Conservation (phyloP, 1,140 invertebrate genomes). For the Leptinotarsa undecemlineata region DNA sequence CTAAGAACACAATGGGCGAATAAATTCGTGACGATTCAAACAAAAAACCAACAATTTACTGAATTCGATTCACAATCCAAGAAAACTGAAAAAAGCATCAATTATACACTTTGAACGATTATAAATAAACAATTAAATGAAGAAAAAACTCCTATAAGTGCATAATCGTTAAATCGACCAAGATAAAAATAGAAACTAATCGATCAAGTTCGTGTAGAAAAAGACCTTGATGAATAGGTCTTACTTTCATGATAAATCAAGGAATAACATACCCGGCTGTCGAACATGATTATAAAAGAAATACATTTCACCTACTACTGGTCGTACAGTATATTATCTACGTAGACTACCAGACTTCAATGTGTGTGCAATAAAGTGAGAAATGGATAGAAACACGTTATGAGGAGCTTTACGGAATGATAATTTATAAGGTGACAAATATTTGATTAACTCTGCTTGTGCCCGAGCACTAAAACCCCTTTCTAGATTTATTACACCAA, state of each 20-base stretch:
- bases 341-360: neutral
- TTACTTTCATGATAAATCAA: neutral
- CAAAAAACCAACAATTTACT: too few species aligned
- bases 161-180: neutral
- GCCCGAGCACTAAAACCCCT: too few species aligned
- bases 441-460: neutral
- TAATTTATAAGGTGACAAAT: constrained; percentile 2
- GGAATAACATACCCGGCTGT: neutral
- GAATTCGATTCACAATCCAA: too few species aligned
- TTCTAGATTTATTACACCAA: too few species aligned
- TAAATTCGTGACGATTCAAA: too few species aligned
- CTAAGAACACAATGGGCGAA: too few species aligned
- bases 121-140: too few species aligned
- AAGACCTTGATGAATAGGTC: neutral
- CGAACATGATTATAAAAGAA: constrained; percentile 2
- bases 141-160: too few species aligned
- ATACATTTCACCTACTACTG: constrained; percentile 5
- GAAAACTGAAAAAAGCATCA: too few species aligned
- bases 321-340: neutral
- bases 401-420: neutral
- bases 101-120: too few species aligned
- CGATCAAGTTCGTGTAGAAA: neutral
- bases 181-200: neutral
- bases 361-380: neutral
- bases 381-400: neutral